A percentile compares a stretch with the other conserved stretches of the same genome.
Evolutionary conservation across 2,888 invertebrate species (phyloP).

Genomic region (Plagiodera versicolora): DNA sequence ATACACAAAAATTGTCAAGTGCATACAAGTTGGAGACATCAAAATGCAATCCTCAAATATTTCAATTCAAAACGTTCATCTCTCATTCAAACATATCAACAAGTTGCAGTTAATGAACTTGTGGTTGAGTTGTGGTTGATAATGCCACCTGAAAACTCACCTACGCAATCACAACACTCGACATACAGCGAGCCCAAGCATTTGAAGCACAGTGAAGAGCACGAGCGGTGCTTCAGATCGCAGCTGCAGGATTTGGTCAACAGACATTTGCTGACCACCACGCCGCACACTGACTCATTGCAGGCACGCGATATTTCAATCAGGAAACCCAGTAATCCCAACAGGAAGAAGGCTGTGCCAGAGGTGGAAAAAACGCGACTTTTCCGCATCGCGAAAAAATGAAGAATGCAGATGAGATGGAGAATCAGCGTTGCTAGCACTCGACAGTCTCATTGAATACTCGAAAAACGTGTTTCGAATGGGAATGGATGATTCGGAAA

Average conservation of each 20-base stretch:
- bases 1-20: no score
- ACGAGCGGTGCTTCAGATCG: conserved; percentile 65
- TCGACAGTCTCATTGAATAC: neutral
- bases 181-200: conserved; percentile 87
- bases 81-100: no score
- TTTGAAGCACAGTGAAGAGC: conserved; percentile 89
- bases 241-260: conserved; percentile 95
- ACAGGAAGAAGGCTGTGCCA: no score
- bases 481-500: neutral
- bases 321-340: conserved; percentile 3
- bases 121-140: no score
- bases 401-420: no score
- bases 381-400: conserved; percentile 2
- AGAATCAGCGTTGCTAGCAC: no score
- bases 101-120: no score
- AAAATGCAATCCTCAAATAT: no score
- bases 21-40: no score
- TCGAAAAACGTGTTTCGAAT: conserved; percentile 11
- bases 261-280: conserved; percentile 95
- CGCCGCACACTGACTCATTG: conserved; percentile 93
- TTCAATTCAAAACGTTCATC: no score
- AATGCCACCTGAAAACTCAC: conserved; percentile 67
- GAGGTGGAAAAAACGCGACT: no score
- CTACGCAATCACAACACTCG: conserved; percentile 96
- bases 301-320: conserved; percentile 57